Evolutionary conservation across 2,888 invertebrate species (phyloP).

Genomic region (Octonoba sinensis): DNA sequence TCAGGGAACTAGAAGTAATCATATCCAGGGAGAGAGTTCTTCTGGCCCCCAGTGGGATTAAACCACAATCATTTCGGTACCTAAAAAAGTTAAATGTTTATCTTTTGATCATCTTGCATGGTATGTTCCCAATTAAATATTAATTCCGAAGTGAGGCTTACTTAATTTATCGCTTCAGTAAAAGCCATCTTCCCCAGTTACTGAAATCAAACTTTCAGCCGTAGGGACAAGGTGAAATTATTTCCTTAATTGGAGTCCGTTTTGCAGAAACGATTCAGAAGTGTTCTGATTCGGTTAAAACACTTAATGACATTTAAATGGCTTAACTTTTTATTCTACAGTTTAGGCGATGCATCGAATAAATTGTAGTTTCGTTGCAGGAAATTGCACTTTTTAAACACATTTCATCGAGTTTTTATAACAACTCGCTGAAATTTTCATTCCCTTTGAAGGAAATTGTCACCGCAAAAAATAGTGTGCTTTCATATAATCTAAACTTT

Average conservation of each 20-base stretch:
- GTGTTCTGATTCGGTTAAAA: no score
- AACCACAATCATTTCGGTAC: slow-evolving; percentile 31
- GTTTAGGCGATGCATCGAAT: no score
- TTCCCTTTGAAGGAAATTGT: no score
- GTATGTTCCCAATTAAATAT: slow-evolving; percentile 55
- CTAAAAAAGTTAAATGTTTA: slow-evolving; percentile 48
- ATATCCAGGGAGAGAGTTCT: slow-evolving; percentile 15
- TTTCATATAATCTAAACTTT: no score
- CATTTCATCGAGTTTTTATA: no score
- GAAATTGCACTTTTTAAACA: no score
- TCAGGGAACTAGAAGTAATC: slow-evolving; percentile 29
- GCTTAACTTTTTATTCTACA: no score
- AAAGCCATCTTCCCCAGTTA: slow-evolving; percentile 8
- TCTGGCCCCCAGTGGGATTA: slow-evolving; percentile 22
- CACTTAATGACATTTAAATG: no score
- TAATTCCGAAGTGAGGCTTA: slow-evolving; percentile 51
- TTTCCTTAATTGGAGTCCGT: slow-evolving; percentile 46
- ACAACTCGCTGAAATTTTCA: no score
- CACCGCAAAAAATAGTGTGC: no score
- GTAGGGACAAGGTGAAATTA: slow-evolving; percentile 43
- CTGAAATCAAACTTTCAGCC: slow-evolving; percentile 24
- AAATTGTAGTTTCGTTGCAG: no score
- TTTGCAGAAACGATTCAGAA: slow-evolving; percentile 35
- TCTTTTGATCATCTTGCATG: slow-evolving; percentile 56
- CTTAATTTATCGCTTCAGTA: slow-evolving; percentile 54